Evolutionary conservation across 2,113 vertebrate species (phyloP), one percentile per base, ranked within the genome.

Genomic region (Pristiophorus japonicus): DNA sequence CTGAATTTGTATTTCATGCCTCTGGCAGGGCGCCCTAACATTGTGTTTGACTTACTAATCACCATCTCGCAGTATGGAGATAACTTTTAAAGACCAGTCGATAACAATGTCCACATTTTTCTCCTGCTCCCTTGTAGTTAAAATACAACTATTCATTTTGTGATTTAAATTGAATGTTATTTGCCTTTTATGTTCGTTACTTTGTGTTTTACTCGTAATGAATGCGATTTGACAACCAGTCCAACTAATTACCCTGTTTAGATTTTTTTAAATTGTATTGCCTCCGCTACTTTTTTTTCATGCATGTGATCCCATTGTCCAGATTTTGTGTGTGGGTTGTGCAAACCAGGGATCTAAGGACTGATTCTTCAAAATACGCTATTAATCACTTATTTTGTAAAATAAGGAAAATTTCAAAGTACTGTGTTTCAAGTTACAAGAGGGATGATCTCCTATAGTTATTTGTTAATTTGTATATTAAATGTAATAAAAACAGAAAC

Each of bases 401-500:
- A 87, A 27, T 30, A 47, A 22, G 45, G 45, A 30, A 11, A 87
- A 30, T 27, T 51, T 30, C 22, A 27, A 14, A 42, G 4, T 81
- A 30, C 27, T 42, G 45, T 42, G 45, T 22, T 45, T 85, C 81
- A 45, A 85, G 4, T 85, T 42, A 85, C 42, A 7, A 8, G 84
- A 87, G 5, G 42, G n/a, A 20, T 84, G 42, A 42, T 84, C 38
- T 42, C 6, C 51, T 51, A 0, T 47, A 85, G 6, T 45, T 51
- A 87, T 30, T 51, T 87, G 30, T 51, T 87, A 87, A 30, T 87
- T 87, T 87, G 42, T 51, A 87, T 55, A 87, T 87, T 87, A 87
- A 87, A 27, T 87, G 7, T 51, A 87, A 55, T 55, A 30, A 87
- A 30, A 47, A 30, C 22, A 27, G 45, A 87, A 87, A 30, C 22